Conservation (phyloP, 2,888 invertebrate genomes). For the Tholera decimalis region DNA sequence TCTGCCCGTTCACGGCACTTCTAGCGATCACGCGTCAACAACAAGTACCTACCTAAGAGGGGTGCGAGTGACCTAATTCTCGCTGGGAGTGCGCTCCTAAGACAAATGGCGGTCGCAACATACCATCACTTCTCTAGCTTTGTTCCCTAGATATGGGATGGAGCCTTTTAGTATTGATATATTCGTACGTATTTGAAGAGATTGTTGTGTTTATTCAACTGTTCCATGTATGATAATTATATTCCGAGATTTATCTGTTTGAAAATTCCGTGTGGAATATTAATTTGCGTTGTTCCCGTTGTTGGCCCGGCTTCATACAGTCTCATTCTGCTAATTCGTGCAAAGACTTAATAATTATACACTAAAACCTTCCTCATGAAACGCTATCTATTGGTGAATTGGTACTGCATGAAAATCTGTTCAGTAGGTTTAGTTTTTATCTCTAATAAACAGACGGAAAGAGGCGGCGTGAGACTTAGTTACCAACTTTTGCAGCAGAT, state of each 20-base stretch:
- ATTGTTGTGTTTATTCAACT: conserved; percentile 28
- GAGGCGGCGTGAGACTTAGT: no score
- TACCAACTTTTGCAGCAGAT: no score
- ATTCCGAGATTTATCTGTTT: conserved; percentile 1
- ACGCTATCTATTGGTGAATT: no score
- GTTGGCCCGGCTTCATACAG: no score
- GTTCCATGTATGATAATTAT: conserved; percentile 8
- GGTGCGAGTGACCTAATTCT: conserved; percentile 58
- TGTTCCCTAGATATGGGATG: conserved; percentile 11
- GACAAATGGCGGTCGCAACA: conserved; percentile 65
- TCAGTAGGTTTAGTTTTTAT: no score
- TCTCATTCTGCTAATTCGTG: no score
- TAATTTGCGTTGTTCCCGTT: neutral
- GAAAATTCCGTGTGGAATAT: no score
- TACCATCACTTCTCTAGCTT: conserved; percentile 1
- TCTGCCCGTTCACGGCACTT: conserved; percentile 23
- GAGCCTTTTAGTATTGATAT: conserved; percentile 40
- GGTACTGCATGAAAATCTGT: no score
- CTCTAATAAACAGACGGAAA: no score
- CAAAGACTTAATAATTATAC: no score
- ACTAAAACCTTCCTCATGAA: no score
- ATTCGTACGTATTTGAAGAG: conserved; percentile 19
- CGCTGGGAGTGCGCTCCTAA: conserved; percentile 59
- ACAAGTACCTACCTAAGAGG: no score
- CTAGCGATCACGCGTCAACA: conserved; percentile 39